These are phyloP conservation scores for Euplagia quadripunctaria DNA, from an alignment of 2,888 invertebrate genomes.

Conservation along the genomic window DNA sequence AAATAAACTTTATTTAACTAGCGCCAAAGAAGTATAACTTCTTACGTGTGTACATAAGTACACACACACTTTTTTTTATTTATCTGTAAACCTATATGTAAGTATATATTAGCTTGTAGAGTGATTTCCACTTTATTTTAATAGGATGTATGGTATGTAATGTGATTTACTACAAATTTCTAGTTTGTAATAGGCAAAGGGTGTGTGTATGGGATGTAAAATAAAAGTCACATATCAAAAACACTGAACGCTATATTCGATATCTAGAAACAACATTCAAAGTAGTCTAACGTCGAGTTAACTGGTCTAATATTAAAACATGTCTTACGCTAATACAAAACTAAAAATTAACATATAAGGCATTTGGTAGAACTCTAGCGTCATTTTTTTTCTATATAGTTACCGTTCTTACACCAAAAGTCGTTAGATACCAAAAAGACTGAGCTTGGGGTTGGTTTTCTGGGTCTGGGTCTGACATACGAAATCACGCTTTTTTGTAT, in stretches of 20 bases:
- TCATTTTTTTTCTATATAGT: conserved; percentile 1
- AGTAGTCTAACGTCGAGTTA: conserved; percentile 68
- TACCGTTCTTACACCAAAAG: background rate
- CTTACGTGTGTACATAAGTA: no score
- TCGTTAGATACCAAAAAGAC: background rate
- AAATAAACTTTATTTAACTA: no score
- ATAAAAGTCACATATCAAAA: conserved; percentile 72
- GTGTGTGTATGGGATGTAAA: conserved; percentile 20
- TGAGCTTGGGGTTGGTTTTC: background rate
- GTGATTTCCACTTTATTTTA: no score
- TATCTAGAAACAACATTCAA: conserved; percentile 85
- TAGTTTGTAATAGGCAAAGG: background rate
- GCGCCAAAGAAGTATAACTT: no score
- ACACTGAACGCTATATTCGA: conserved; percentile 85
- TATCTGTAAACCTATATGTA: no score
- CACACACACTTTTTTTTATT: no score
- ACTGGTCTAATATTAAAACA: conserved; percentile 60
- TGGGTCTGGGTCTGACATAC: no score
- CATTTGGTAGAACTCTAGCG: conserved; percentile 52
- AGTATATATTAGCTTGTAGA: no score
- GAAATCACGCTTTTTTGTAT: no score
- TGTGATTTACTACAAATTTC: no score
- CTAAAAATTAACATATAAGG: conserved; percentile 55
- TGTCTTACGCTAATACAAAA: conserved; percentile 50
- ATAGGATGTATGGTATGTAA: no score